Conservation (phyloP, 2,888 invertebrate species). For the Torymus tubicola region DNA sequence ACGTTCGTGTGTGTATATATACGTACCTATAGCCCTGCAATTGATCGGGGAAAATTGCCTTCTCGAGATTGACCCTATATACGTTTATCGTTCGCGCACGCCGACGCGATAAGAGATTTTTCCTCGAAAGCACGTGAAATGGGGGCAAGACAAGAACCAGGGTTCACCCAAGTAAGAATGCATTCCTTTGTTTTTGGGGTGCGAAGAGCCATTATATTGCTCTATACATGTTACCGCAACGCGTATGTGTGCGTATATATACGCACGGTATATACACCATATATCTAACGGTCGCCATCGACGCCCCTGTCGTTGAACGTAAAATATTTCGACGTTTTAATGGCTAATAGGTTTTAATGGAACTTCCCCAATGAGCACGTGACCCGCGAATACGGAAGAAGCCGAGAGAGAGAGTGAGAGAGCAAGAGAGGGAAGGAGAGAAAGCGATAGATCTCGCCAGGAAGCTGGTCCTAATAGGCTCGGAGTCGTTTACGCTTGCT, state of each 20-base stretch:
- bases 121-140: neutral
- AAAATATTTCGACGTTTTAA: constrained; percentile 71
- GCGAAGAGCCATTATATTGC: neutral
- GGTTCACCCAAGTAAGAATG: constrained; percentile 1
- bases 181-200: constrained; percentile 37
- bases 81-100: neutral
- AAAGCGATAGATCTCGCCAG: constrained; percentile 43
- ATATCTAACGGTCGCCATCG: constrained; percentile 62
- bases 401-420: neutral
- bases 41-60: constrained; percentile 25
- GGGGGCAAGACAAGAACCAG: neutral
- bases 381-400: constrained; percentile 58
- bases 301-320: constrained; percentile 67
- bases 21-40: neutral
- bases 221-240: neutral
- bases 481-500: constrained; percentile 1
- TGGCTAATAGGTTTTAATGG: constrained; percentile 71
- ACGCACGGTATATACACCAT: neutral
- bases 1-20: too few species aligned
- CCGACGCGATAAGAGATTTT: constrained; percentile 15
- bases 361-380: constrained; percentile 59
- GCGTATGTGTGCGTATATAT: neutral
- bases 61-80: constrained; percentile 8
- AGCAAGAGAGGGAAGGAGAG: neutral
- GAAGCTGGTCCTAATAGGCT: constrained; percentile 55